Percentiles rank a stretch among this genome's conserved stretches.
phyloP scores from a whole-genome alignment of 2,888 invertebrate genomes.

The Hedya salicella region DNA sequence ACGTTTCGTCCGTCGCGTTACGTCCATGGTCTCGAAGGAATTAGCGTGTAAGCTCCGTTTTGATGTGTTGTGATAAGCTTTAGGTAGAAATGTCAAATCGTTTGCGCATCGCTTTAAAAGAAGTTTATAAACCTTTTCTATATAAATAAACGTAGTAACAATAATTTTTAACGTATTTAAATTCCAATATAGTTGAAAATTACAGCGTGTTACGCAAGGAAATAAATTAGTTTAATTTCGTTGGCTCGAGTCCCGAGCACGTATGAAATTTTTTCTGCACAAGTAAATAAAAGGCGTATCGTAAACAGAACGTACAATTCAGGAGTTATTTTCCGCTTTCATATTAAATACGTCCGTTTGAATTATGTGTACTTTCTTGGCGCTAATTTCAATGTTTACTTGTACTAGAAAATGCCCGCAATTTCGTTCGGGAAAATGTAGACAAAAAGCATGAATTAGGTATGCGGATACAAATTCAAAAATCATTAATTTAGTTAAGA shows the following conservation, averaged over 20 bases:
- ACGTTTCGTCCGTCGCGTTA: no score
- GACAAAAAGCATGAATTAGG: no score
- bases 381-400: neutral
- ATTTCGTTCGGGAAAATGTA: no score
- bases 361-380: neutral
- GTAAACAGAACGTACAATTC: constrained; percentile 20
- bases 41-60: no score
- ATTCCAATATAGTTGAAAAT: constrained; percentile 10
- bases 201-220: constrained; percentile 16
- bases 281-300: constrained; percentile 22
- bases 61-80: no score
- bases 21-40: no score
- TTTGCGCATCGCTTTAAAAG: no score
- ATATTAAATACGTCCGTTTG: neutral
- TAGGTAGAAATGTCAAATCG: no score
- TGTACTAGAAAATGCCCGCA: no score
- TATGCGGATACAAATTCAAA: no score
- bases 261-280: constrained; percentile 16
- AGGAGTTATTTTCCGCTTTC: constrained; percentile 1
- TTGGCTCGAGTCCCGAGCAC: constrained; percentile 33
- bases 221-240: constrained; percentile 29
- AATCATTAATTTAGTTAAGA: no score
- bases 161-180: neutral
- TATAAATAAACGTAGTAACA: neutral
- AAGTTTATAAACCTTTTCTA: no score